These are phyloP conservation scores for Dufourea novaeangliae DNA, from an alignment of 1,140 invertebrate genomes.

Conservation along the genomic window DNA sequence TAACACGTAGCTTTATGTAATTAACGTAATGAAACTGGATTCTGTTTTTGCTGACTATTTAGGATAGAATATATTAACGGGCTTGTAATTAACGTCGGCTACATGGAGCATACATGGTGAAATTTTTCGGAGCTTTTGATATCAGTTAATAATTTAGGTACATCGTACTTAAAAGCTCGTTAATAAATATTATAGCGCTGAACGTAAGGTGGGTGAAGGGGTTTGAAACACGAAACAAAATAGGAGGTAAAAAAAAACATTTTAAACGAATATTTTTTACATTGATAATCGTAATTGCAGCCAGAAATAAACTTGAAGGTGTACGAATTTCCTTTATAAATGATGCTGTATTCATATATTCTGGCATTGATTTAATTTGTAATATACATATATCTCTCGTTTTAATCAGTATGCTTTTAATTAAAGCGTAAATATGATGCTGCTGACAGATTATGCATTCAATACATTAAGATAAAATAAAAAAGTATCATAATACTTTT, in stretches of 20 bases:
- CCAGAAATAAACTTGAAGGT: too few relatives aligned
- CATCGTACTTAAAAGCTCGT: not conserved
- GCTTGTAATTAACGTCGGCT: conserved; percentile 3
- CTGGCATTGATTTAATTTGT: too few relatives aligned
- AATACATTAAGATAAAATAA: too few relatives aligned
- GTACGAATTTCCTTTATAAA: too few relatives aligned
- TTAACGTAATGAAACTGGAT: conserved; percentile 16
- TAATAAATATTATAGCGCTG: conserved; percentile 17
- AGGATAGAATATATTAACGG: conserved; percentile 5
- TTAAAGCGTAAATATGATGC: too few relatives aligned
- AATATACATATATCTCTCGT: too few relatives aligned
- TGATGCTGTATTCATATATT: too few relatives aligned
- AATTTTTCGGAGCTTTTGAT: not conserved
- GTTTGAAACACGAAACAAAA: not conserved
- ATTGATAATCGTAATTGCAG: not conserved
- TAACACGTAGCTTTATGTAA: conserved; percentile 18
- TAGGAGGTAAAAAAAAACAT: too few relatives aligned
- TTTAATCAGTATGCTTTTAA: too few relatives aligned
- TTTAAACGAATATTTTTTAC: too few relatives aligned
- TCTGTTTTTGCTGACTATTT: not conserved
- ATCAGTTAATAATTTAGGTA: not conserved
- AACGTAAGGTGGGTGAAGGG: conserved; percentile 13
- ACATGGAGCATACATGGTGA: not conserved
- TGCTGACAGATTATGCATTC: too few relatives aligned
- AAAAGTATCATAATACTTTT: too few relatives aligned